Base-by-base conservation (phyloP, 2,888 invertebrate genomes). In the Andricus curvator region DNA sequence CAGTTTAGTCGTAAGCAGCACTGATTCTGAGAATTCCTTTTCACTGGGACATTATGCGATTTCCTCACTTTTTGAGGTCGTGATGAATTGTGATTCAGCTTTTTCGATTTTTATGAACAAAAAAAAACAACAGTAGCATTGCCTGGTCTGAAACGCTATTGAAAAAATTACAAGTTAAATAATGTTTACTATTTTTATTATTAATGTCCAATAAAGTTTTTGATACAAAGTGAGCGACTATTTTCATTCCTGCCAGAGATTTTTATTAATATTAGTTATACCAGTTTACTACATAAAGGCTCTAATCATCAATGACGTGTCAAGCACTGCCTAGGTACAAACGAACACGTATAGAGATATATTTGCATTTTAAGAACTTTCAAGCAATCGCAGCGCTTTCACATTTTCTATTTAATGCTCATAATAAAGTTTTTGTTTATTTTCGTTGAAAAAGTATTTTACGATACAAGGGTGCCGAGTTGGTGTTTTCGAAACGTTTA, bases 141-240 rank as follows among this genome's bases (percentile, higher is more conserved):
- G 56, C 56, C 51, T 56, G 56, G n/a, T 74, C 56, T 51, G 2
- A 33, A 48, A 22, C n/a, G 51, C 4, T 56, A n/a, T 74, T 37
- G 25, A 56, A n/a, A 56, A 74, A 29, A 48, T 74, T 74, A 56
- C 17, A 56, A 56, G 11, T 33, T 20, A 48, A 56, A 56, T 56
- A 74, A 74, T 51, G 51, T 64, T 64, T 44, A 37, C 77, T 64
- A 77, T 77, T 77, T 77, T n/a, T n/a, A n/a, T 65, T 77, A 77
- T 77, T 77, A 77, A 56, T 74, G 56, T 74, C 74, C 56, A 74
- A 74, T 74, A 74, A 74, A 74, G 33, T 56, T 56, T 74, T 74
- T 74, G 74, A 74, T 74, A 74, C 51, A 74, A 56, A 74, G 56
- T 20, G 4, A 15, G 25, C 13, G 62, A 5, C 15, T 62, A 25